These are phyloP conservation scores for Eupithecia centaureata DNA, from an alignment of 2,888 invertebrate species.

Conservation along the genomic window DNA sequence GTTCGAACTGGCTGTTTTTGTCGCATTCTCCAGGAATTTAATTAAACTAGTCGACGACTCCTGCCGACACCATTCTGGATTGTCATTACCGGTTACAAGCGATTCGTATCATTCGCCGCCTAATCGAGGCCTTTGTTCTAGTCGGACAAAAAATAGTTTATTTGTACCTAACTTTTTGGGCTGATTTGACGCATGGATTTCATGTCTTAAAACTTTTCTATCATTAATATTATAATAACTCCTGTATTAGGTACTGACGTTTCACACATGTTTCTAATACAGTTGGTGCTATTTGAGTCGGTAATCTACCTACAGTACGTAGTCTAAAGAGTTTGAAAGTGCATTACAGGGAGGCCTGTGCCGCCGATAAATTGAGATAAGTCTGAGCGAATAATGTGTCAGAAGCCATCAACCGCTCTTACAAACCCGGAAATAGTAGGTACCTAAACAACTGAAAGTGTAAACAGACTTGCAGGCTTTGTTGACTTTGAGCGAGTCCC, in stretches of 20 bases:
- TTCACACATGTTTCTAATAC: too few relatives aligned
- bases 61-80: not conserved
- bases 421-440: not conserved
- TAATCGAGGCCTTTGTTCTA: not conserved
- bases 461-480: not conserved
- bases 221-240: too few relatives aligned
- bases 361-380: not conserved
- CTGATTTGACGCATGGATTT: too few relatives aligned
- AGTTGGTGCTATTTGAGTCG: not conserved
- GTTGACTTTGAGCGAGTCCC: not conserved
- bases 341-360: not conserved
- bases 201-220: not conserved
- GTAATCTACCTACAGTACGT: too few relatives aligned
- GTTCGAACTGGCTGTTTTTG: slow-evolving; percentile 13
- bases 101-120: not conserved
- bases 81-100: not conserved
- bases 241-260: too few relatives aligned
- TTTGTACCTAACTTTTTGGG: too few relatives aligned
- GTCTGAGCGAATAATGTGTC: not conserved
- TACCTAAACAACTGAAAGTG: not conserved
- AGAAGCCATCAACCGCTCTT: not conserved
- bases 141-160: not conserved
- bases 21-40: slow-evolving; percentile 26
- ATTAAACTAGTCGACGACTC: slow-evolving; percentile 25
- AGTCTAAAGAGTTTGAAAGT: not conserved